Evolutionary conservation across 2,888 invertebrate species (phyloP).

Genomic region (Ochlodes sylvanus): DNA sequence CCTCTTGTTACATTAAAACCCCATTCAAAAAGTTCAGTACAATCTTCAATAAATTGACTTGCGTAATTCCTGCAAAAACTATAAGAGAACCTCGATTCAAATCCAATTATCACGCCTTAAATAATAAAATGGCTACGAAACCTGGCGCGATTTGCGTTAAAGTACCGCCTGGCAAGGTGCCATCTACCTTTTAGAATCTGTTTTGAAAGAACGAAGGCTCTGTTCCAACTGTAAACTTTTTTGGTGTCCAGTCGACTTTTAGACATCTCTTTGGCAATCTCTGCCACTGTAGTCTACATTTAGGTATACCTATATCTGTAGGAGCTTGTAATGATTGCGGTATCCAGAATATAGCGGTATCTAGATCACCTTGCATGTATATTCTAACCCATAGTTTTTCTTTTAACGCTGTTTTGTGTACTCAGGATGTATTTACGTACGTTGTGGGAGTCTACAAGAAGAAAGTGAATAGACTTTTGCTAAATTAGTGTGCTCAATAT

Average conservation of each 20-base stretch:
- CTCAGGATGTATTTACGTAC: too few relatives aligned
- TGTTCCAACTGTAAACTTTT: constrained; percentile 31
- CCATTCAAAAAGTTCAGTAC: background rate
- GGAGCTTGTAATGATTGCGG: constrained; percentile 13
- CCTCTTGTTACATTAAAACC: background rate
- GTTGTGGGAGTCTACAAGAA: too few relatives aligned
- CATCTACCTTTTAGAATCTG: constrained; percentile 37
- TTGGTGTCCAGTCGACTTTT: constrained; percentile 28
- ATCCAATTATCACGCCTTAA: constrained; percentile 38
- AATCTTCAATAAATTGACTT: constrained; percentile 8
- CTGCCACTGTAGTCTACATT: background rate
- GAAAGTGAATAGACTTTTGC: too few relatives aligned
- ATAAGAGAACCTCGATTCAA: constrained; percentile 30
- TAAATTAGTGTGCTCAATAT: too few relatives aligned
- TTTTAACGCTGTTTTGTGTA: too few relatives aligned
- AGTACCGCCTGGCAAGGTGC: constrained; percentile 32
- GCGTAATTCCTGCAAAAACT: constrained; percentile 12
- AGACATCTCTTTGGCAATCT: constrained; percentile 33
- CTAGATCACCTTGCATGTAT: background rate
- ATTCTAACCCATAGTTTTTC: too few relatives aligned
- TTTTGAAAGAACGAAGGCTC: constrained; percentile 34
- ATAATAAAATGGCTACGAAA: constrained; percentile 34
- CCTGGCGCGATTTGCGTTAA: constrained; percentile 37
- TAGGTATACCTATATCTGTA: background rate
- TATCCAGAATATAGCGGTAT: background rate